Evolutionary conservation across 1,140 invertebrate species (phyloP), one percentile per base, ranked within the genome.

Genomic region (Drosophila virilis): DNA sequence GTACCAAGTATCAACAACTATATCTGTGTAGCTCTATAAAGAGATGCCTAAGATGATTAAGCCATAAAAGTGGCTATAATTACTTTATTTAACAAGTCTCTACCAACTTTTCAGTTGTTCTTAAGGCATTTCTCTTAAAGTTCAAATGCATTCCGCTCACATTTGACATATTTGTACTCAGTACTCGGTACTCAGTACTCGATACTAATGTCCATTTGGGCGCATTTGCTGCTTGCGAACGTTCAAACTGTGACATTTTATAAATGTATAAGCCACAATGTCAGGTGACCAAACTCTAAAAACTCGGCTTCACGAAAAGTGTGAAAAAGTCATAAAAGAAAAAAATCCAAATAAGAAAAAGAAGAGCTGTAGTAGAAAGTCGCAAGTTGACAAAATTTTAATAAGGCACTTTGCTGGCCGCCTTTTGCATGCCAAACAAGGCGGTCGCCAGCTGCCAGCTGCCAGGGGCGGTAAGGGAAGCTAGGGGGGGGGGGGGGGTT

Each of bases 331-430:
- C 52, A 60, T 60, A 73, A 73, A 51, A 74, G 67, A 15, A 32
- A 12, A 40, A 65, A 37, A 33, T 8, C 10, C 45, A 72, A 66
- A 58, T 17, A 51, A 60, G n/a, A 42, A 60, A 13, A 62, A 42
- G 45, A 38, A 45, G 33, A 50, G 55, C 65, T 7, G 35, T 32
- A 46, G 7, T 28, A 15, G 32, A 72, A 80, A 82, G 57, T 85
- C 78, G 78, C 80, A 85, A 85, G 82, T 85, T 85, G 82, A 88
- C 83, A 88, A 89, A 89, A 89, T 89, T 89, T 89, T 89, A 89
- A 89, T 89, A 89, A 89, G 84, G 77, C 84, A 90, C 84, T 89
- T 88, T 80, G 59, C 80, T 74, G 72, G 86, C 80, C 84, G 84
- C 77, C 80, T 74, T 90, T 80, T 89, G 84, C 77, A 89, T 89